Evolutionary conservation across 2,888 invertebrate genomes (phyloP).

Genomic region (Hymenopus coronatus): DNA sequence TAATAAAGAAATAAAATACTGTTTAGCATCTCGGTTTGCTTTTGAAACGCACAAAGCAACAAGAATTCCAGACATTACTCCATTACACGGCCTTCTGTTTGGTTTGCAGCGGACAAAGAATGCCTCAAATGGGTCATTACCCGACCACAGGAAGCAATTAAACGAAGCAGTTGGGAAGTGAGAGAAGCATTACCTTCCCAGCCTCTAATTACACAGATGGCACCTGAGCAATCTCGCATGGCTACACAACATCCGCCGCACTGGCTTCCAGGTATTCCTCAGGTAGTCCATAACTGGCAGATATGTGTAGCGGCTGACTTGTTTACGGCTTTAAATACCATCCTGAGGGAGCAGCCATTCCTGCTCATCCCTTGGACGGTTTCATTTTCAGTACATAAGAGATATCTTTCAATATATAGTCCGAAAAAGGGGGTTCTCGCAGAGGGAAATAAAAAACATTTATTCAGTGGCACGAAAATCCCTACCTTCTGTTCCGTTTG

Average conservation of each 20-base stretch:
- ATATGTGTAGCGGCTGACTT: neutral
- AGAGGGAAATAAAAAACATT: neutral
- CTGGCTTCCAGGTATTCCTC: neutral
- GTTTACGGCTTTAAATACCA: neutral
- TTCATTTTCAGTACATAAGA: neutral
- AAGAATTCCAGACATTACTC: neutral
- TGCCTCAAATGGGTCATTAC: neutral
- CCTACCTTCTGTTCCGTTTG: neutral
- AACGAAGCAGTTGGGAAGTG: neutral
- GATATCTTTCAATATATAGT: neutral
- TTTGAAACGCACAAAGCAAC: neutral
- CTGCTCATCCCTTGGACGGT: neutral
- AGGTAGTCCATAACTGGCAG: neutral
- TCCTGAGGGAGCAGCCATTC: neutral
- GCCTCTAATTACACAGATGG: neutral
- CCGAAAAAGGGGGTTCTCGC: neutral
- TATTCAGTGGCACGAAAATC: neutral
- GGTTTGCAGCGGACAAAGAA: neutral
- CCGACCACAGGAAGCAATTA: neutral
- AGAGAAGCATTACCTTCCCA: neutral
- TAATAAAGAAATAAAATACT: too few species aligned
- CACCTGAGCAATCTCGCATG: neutral
- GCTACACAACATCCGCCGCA: neutral
- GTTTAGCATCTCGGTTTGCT: too few species aligned
- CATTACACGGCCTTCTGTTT: neutral